Percentiles rank a stretch among this genome's conserved stretches.
Evolutionary conservation across 2,797 vertebrate species (phyloP).

Genomic region (Esox masquinongy): DNA sequence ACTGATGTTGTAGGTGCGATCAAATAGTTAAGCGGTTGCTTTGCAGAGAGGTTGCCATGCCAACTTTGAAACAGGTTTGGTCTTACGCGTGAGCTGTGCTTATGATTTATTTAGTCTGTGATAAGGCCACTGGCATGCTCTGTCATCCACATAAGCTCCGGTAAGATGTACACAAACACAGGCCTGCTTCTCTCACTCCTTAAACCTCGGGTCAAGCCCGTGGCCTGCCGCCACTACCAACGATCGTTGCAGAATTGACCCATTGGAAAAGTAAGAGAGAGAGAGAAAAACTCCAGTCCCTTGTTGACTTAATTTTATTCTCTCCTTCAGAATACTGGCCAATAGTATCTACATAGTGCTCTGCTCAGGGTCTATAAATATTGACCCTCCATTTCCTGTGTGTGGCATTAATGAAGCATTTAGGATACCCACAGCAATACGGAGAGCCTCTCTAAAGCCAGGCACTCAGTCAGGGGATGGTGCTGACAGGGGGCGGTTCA

Average conservation of each 20-base stretch:
- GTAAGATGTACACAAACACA: conserved; percentile 11
- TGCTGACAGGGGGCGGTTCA: conserved; percentile 28
- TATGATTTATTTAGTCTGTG: conserved; percentile 46
- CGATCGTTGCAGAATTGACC: conserved; percentile 70
- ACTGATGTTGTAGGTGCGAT: too few relatives aligned
- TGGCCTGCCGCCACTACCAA: conserved; percentile 48
- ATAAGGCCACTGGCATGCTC: not conserved
- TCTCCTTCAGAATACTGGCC: conserved; percentile 61
- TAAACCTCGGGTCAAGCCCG: conserved; percentile 53
- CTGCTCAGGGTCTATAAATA: conserved; percentile 78
- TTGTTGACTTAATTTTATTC: conserved; percentile 74
- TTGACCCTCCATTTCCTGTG: conserved; percentile 75
- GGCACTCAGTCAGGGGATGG: conserved; percentile 6
- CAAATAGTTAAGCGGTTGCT: not conserved
- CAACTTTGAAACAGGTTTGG: not conserved
- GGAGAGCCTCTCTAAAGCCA: conserved; percentile 68
- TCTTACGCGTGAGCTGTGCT: conserved; percentile 64
- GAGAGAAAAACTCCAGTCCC: conserved; percentile 69
- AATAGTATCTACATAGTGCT: conserved; percentile 71
- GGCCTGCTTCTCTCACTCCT: conserved; percentile 9
- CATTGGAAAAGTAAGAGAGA: conserved; percentile 42
- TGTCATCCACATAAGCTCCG: conserved; percentile 1
- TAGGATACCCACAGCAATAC: conserved; percentile 73
- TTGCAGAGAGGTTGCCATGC: not conserved
- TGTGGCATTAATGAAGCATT: conserved; percentile 78